Conservation (phyloP, 2,113 vertebrate species). For the Cyrtonyx montezumae region DNA sequence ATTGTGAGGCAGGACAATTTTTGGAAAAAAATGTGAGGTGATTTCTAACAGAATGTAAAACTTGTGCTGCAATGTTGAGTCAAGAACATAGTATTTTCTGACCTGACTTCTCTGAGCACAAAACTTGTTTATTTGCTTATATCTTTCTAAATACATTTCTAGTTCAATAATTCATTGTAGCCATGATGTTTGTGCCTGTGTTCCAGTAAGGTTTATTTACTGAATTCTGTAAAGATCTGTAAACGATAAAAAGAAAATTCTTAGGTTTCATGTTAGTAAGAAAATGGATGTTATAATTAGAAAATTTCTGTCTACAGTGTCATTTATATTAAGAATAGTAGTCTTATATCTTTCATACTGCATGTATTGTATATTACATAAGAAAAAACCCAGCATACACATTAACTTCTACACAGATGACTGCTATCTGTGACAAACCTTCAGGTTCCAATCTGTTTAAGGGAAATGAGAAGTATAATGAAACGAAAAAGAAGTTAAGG, state of each 20-base stretch:
- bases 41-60: constrained; percentile 38
- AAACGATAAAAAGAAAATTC: neutral
- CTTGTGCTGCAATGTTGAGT: neutral
- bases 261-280: fast-evolving
- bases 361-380: neutral
- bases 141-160: neutral
- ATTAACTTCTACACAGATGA: neutral
- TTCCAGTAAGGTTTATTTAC: neutral
- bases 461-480: neutral
- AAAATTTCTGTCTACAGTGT: neutral
- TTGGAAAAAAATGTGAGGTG: neutral
- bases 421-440: neutral
- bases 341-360: neutral
- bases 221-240: neutral
- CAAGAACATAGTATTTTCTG: neutral
- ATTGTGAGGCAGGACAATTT: constrained; percentile 36
- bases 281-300: neutral
- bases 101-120: neutral
- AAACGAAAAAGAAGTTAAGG: neutral
- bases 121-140: neutral
- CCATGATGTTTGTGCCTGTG: neutral
- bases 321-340: neutral
- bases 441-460: neutral
- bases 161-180: neutral
- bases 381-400: neutral